These are phyloP conservation scores for Drusus annulatus DNA, from an alignment of 1,140 invertebrate genomes.

Conservation along the genomic window DNA sequence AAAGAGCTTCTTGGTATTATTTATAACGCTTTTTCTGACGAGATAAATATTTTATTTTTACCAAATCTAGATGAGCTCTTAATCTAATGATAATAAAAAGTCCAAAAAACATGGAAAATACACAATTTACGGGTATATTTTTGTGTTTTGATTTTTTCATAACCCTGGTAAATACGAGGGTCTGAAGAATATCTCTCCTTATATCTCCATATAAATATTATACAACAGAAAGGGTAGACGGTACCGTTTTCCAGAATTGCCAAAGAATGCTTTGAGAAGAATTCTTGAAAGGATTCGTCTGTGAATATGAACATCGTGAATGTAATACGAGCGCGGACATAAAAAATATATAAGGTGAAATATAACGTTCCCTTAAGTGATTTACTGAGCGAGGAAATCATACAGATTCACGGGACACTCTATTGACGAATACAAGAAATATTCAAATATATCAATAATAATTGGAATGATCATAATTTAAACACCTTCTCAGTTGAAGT, in stretches of 20 bases:
- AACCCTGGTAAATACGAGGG: slow-evolving; percentile 13
- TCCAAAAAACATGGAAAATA: no score
- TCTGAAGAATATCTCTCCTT: slow-evolving; percentile 22
- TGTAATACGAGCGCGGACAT: not conserved
- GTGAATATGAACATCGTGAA: slow-evolving; percentile 15
- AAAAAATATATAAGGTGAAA: not conserved
- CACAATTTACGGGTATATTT: no score
- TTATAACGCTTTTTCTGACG: no score
- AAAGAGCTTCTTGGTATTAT: no score
- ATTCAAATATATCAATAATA: no score
- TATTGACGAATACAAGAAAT: no score
- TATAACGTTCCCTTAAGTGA: slow-evolving; percentile 11
- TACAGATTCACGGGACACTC: not conserved
- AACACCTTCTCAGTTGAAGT: no score
- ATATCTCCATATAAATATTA: slow-evolving; percentile 38
- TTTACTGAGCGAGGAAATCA: not conserved
- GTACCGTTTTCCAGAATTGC: slow-evolving; percentile 19
- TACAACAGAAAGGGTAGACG: slow-evolving; percentile 2
- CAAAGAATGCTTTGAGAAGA: slow-evolving; percentile 24
- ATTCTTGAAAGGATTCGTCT: slow-evolving; percentile 26
- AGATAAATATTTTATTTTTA: no score
- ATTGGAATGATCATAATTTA: no score
- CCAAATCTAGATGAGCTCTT: no score
- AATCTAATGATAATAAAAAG: no score
- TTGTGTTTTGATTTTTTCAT: no score